Base-by-base conservation (phyloP, 2,113 vertebrate genomes). In the Laticauda colubrina region DNA sequence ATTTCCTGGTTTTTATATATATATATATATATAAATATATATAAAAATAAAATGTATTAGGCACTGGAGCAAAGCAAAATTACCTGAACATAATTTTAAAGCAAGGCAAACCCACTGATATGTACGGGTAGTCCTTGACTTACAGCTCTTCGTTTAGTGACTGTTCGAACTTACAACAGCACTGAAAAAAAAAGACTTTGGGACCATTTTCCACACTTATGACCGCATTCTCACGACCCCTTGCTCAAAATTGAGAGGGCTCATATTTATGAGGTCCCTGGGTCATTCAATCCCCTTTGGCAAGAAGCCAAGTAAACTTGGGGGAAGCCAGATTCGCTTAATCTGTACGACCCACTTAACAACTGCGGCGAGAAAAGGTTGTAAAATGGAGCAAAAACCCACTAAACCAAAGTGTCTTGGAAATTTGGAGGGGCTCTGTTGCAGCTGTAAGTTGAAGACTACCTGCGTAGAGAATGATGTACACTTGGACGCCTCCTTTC, bases 381-480 rank as follows among this genome's bases (percentile, higher is more conserved):
- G 3, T 26, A 26, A 26, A 61, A 29, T 26, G 57, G 3, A 10
- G 10, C 2, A 61, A 61, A 61, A 61, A 10, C 24, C 10, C 59
- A 0, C 59, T 61, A 26, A 3, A 26, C 3, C 10, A 11, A 29
- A 4, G 24, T 57, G 59, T 4, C 59, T 11, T 7, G 26, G 59
- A 61, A 61, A 61, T 61, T 10, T 61, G 2, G 0, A 2, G 9
- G 1, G 21, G 24, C 9, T 26, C 57, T 1, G 0, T 61, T 3
- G 3, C 1, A 9, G 59, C 26, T 1, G 10, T 61, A 61, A 4
- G 10, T 29, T 0, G 3, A 61, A 10, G 24, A 61, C 24, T 61
- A 61, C 24, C 10, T 61, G 59, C 0, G 9, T 54, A 57, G 12
- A 54, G 18, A n/a, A n/a, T 59, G 61, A 92, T 0, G 0, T 0